A percentile compares a stretch with the other conserved stretches of the same genome.
Conservation (phyloP, 2,888 invertebrate species). For the Catocala nupta region DNA sequence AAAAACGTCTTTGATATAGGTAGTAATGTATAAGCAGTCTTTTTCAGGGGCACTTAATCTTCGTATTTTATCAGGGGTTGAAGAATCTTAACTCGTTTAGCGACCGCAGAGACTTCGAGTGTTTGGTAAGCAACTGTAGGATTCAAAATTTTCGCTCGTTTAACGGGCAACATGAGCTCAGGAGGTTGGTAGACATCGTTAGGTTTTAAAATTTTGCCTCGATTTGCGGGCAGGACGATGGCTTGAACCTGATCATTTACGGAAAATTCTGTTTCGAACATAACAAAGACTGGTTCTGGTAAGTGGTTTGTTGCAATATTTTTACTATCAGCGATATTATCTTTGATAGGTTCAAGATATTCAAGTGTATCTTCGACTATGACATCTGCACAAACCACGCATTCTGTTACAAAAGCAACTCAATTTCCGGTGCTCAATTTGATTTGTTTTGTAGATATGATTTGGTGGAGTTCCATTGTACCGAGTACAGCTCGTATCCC, state of each 20-base stretch:
- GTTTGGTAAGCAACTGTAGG: no score
- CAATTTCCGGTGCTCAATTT: slow-evolving; percentile 13
- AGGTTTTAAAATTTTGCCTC: neutral
- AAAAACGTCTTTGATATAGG: no score
- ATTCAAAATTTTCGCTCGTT: no score
- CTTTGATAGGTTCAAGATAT: slow-evolving; percentile 4
- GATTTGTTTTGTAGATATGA: neutral
- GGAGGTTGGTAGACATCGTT: slow-evolving; percentile 10
- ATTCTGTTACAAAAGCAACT: slow-evolving; percentile 19
- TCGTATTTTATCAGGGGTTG: slow-evolving; percentile 8
- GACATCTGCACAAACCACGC: slow-evolving; percentile 15
- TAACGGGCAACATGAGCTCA: slow-evolving; percentile 7
- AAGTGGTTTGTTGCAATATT: no score
- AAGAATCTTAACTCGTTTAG: slow-evolving; percentile 11
- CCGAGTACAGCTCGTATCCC: slow-evolving; percentile 7
- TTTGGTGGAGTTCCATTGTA: slow-evolving; percentile 1
- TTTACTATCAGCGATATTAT: no score
- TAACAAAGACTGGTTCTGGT: slow-evolving; percentile 5
- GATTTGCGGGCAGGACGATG: slow-evolving; percentile 2
- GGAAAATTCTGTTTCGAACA: slow-evolving; percentile 1
- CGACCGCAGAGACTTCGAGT: no score
- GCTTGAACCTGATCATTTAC: slow-evolving; percentile 5
- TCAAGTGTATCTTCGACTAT: slow-evolving; percentile 3
- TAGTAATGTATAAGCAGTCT: no score
- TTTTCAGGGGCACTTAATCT: slow-evolving; percentile 9